phyloP scores from a whole-genome alignment of 2,113 vertebrate species.

The Perccottus glenii region DNA sequence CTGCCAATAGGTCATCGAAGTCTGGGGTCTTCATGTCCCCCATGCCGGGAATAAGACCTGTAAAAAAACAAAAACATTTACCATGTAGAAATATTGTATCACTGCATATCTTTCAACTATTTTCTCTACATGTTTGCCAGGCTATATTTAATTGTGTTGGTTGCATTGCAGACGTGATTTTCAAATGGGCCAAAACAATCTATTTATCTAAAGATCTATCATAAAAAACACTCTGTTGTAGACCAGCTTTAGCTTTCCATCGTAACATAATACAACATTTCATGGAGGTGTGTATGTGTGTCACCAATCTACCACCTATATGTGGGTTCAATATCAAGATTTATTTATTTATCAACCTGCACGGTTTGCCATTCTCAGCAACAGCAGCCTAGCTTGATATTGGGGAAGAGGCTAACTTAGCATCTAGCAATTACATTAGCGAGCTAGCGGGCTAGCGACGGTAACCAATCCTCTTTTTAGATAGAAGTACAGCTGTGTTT shows the following conservation, averaged over 20 bases:
- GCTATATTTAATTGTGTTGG: no score
- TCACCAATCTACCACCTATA: no score
- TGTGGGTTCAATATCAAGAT: not conserved
- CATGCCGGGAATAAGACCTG: slow-evolving; percentile 84
- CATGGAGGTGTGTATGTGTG: not conserved
- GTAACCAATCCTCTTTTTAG: slow-evolving; percentile 35
- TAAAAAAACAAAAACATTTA: slow-evolving; percentile 4
- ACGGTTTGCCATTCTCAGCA: not conserved
- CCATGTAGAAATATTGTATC: no score
- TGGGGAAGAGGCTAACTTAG: slow-evolving; percentile 10
- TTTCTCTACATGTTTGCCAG: no score
- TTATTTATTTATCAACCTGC: not conserved
- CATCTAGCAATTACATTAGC: slow-evolving; percentile 43
- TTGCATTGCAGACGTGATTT: no score
- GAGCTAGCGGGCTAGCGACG: slow-evolving; percentile 52
- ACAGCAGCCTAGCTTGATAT: slow-evolving; percentile 22
- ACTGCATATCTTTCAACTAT: no score
- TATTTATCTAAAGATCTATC: no score
- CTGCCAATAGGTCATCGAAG: slow-evolving; percentile 94
- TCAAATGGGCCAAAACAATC: no score
- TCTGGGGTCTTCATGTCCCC: slow-evolving; percentile 98
- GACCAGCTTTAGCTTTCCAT: not conserved
- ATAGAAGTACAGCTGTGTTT: slow-evolving; percentile 5
- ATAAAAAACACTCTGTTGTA: no score
- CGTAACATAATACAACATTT: not conserved